phyloP scores from a whole-genome alignment of 2,113 vertebrate genomes.

The Camelus dromedarius region DNA sequence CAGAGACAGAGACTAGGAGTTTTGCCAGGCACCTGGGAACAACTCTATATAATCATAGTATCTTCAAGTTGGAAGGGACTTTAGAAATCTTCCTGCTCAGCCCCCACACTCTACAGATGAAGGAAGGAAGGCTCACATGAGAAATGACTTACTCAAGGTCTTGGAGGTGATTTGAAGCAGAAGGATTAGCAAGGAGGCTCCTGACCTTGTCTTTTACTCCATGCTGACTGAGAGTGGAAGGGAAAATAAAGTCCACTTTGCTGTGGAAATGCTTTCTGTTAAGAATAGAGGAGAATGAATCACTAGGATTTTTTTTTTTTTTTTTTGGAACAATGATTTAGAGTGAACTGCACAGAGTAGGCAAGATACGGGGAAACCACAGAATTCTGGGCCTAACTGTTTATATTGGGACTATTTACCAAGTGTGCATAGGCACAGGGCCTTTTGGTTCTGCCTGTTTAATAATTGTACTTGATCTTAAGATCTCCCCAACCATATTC shows the following conservation, averaged over 20 bases:
- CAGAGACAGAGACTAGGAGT: slow-evolving; percentile 81
- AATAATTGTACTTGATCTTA: background rate
- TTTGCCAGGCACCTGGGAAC: slow-evolving; percentile 80
- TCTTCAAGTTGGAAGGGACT: slow-evolving; percentile 52
- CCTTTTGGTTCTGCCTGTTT: background rate
- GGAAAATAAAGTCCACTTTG: slow-evolving; percentile 17
- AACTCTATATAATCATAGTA: slow-evolving; percentile 44
- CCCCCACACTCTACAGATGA: background rate
- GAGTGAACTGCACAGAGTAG: background rate
- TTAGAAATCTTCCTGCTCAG: slow-evolving; percentile 38
- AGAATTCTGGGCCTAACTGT: background rate
- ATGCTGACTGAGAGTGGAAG: background rate
- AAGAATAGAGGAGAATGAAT: slow-evolving; percentile 49
- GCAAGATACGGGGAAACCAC: background rate
- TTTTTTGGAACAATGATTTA: slow-evolving; percentile 30
- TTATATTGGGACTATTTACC: background rate
- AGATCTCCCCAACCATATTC: background rate
- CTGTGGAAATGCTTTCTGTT: slow-evolving; percentile 38
- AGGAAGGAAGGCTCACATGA: background rate
- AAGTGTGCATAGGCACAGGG: background rate
- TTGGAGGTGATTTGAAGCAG: background rate
- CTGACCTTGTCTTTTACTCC: background rate
- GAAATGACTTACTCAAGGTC: background rate
- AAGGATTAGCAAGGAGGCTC: background rate
- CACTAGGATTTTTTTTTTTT: background rate